Evolutionary conservation across 1,140 invertebrate genomes (phyloP).

Genomic region (Nasonia giraulti): DNA sequence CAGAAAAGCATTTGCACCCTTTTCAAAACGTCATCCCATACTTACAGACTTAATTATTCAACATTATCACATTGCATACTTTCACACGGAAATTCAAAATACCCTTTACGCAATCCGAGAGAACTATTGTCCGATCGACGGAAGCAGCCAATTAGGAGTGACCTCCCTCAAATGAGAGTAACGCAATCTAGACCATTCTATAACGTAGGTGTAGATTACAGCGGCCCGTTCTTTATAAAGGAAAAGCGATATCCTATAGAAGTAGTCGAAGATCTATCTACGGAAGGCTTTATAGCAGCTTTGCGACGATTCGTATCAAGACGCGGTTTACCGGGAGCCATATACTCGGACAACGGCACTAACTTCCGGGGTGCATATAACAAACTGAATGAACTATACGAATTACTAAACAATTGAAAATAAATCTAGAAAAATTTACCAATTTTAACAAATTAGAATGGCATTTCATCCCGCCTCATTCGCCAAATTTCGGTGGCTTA

Average conservation of each 20-base stretch:
- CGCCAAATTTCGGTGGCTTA: slow-evolving; percentile 22
- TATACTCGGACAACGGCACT: slow-evolving; percentile 1
- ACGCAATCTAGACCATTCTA: background rate
- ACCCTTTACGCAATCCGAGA: background rate
- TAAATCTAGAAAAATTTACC: background rate
- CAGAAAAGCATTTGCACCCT: background rate
- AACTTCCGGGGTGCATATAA: background rate
- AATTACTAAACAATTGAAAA: background rate
- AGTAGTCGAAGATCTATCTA: background rate
- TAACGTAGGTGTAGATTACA: background rate
- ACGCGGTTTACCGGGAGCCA: background rate
- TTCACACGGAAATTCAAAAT: slow-evolving; percentile 4
- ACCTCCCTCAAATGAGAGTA: background rate
- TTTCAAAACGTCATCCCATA: background rate
- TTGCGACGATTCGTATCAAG: background rate
- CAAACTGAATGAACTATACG: background rate
- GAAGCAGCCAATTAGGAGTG: background rate
- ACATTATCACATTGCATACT: background rate
- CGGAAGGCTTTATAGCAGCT: background rate
- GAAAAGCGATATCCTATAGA: background rate
- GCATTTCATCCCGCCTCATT: slow-evolving; percentile 16
- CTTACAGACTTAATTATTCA: slow-evolving; percentile 7
- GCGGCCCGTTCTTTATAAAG: slow-evolving; percentile 14
- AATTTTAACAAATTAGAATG: background rate
- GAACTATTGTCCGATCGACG: slow-evolving; percentile 7